Percentiles rank a stretch among this genome's conserved stretches.
phyloP scores from a whole-genome alignment of 2,888 invertebrate genomes.

The Tenodera sinensis region DNA sequence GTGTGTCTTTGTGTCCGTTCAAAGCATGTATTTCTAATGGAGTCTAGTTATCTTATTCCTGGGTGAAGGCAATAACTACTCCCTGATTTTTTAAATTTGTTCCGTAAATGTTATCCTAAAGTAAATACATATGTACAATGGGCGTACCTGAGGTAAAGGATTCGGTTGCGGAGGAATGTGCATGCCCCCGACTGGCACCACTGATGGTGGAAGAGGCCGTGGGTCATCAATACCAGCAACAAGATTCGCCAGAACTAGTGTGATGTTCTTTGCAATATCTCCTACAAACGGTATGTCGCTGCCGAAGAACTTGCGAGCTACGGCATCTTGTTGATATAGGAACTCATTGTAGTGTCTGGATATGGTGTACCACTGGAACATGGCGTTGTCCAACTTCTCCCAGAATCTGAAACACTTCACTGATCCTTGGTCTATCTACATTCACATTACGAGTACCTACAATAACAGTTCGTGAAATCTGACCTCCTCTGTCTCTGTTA shows the following conservation, averaged over 20 bases:
- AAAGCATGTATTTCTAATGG: no score
- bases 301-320: conserved; percentile 1
- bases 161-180: conserved; percentile 48
- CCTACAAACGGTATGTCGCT: conserved; percentile 1
- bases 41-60: no score
- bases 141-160: conserved; percentile 47
- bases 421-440: neutral
- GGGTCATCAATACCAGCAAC: conserved; percentile 56
- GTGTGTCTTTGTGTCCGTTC: no score
- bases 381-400: neutral
- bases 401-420: neutral
- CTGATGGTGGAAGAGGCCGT: conserved; percentile 51
- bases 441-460: no score
- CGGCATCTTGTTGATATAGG: neutral
- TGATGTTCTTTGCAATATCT: conserved; percentile 1
- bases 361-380: neutral
- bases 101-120: no score
- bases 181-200: conserved; percentile 56
- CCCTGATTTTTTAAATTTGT: no score
- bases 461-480: no score
- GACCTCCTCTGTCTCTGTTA: no score
- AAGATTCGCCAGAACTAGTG: conserved; percentile 54
- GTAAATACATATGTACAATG: no score
- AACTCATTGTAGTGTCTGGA: neutral
- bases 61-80: no score